Base-by-base conservation (phyloP, 2,797 vertebrate species). In the Heteromormyrus szaboi region DNA sequence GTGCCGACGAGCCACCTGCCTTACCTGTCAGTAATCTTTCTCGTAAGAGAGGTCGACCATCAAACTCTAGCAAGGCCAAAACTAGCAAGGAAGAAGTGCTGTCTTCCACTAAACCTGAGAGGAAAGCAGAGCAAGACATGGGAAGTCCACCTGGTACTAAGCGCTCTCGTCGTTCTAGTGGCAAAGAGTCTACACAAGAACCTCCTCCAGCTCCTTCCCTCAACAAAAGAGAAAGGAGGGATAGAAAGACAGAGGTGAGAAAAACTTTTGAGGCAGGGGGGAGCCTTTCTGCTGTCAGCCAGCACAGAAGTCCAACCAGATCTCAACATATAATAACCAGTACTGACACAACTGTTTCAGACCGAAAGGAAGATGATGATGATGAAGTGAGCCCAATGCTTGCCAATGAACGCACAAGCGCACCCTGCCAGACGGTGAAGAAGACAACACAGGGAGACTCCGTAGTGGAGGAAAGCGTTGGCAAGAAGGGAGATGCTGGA, bases 11-110 rank as follows among this genome's bases (percentile, higher is more conserved):
- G 86, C 90, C 1, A 46, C 51, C 89, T 1, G 9, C 9, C 29
- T 88, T 90, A 25, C 17, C 53, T 37, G 29, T 37, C 0, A 86
- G 89, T 0, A 88, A 53, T 11, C 0, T 54, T 0, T 90, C 91
- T 0, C 90, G 91, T 4, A 95, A 95, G 92, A 93, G 94, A 29
- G 96, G 96, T 0, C 94, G 95, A 0, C 95, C 95, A 0, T 94
- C 93, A 91, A 92, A 93, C 29, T 93, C 94, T 0, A 29, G 37
- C 4, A 62, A 41, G 11, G 79, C 92, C 89, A 94, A 90, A 0
- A 19, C 29, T 3, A n/a, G 37, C 7, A 54, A 41, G 11, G 79
- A 83, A 4, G 79, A 72, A 14, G 14, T 79, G 56, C 48, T 46
- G 19, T 89, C 44, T 51, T 65, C 46, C 25, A 59, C 37, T 76